phyloP scores from a whole-genome alignment of 2,888 invertebrate genomes.

The Alloscopus bannaensis region DNA sequence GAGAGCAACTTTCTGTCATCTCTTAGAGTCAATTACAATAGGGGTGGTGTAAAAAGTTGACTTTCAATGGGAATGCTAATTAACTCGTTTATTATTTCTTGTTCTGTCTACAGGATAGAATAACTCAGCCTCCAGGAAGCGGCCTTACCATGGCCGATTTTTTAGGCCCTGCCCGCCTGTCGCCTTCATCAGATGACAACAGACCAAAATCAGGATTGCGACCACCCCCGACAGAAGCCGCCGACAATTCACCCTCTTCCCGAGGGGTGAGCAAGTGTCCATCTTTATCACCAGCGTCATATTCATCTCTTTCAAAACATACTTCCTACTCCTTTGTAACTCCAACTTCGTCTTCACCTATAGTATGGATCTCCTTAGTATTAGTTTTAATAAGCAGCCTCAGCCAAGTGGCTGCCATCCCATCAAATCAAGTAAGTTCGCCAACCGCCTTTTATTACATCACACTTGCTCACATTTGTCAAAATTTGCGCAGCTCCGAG shows the following conservation, averaged over 20 bases:
- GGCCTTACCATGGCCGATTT: constrained; percentile 73
- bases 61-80: too few relatives aligned
- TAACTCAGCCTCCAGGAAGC: constrained; percentile 69
- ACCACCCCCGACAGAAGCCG: constrained; percentile 21
- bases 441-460: too few relatives aligned
- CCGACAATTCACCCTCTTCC: constrained; percentile 4
- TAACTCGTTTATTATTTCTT: constrained; percentile 32
- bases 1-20: too few relatives aligned
- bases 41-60: too few relatives aligned
- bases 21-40: too few relatives aligned
- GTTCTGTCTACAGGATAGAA: constrained; percentile 70
- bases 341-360: constrained; percentile 65
- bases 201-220: constrained; percentile 34
- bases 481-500: too few relatives aligned
- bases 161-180: constrained; percentile 66
- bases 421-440: constrained; percentile 72
- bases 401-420: constrained; percentile 70
- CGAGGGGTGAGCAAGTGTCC: constrained; percentile 16
- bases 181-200: constrained; percentile 34
- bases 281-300: constrained; percentile 25
- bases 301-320: constrained; percentile 32
- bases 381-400: constrained; percentile 69
- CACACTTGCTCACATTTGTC: not conserved
- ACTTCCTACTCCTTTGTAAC: constrained; percentile 29
- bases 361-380: constrained; percentile 73